A percentile compares a stretch with the other conserved stretches of the same genome.
Conservation (phyloP, 2,888 invertebrate genomes). For the Dugesia japonica region DNA sequence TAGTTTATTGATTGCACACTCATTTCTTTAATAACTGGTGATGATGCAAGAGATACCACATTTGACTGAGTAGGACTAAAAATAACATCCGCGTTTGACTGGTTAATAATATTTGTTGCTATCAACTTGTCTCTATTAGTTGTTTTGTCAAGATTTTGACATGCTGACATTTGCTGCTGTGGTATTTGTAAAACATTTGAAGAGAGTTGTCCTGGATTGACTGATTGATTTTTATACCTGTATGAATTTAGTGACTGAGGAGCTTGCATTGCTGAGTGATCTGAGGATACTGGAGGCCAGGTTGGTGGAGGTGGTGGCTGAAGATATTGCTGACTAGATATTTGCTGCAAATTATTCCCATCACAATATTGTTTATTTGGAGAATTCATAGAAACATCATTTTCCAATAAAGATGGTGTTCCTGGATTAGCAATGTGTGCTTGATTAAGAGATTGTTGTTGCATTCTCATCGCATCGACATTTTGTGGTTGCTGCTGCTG, state of each 20-base stretch:
- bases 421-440: background rate
- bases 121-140: background rate
- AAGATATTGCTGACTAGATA: slow-evolving; percentile 13
- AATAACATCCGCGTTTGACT: background rate
- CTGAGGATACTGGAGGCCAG: background rate
- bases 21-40: background rate
- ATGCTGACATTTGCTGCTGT: background rate
- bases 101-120: background rate
- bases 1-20: background rate
- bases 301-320: slow-evolving; percentile 12
- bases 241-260: background rate
- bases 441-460: background rate
- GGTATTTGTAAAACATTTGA: background rate
- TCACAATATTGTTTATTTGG: background rate
- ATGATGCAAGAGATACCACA: background rate
- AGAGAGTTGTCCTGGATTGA: background rate
- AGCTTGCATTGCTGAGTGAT: background rate
- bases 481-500: slow-evolving; percentile 20
- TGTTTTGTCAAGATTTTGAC: background rate
- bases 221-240: background rate
- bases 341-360: background rate
- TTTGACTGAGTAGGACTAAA: background rate
- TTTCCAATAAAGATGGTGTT: background rate
- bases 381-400: background rate
- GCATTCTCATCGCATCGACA: background rate